A percentile compares a stretch with the other conserved stretches of the same genome.
Evolutionary conservation across 2,888 invertebrate genomes (phyloP).

Genomic region (Pelosia muscerda): DNA sequence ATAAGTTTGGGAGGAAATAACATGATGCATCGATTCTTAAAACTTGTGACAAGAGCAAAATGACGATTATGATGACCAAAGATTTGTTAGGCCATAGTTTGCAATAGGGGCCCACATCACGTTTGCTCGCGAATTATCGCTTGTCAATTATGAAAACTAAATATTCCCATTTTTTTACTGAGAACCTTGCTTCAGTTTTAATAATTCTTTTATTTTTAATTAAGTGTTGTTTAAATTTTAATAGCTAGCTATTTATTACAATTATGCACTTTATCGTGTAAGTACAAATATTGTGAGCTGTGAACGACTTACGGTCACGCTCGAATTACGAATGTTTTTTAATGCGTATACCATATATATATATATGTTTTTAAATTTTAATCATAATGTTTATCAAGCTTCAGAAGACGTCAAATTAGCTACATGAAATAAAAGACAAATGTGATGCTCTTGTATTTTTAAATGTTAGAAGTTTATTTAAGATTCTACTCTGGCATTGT

Average conservation of each 20-base stretch:
- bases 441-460: background rate
- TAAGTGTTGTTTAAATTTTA: background rate
- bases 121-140: too few relatives aligned
- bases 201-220: too few relatives aligned
- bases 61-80: too few relatives aligned
- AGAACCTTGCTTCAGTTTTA: too few relatives aligned
- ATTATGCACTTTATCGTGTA: background rate
- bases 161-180: too few relatives aligned
- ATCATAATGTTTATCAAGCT: background rate
- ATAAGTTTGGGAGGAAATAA: too few relatives aligned
- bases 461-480: background rate
- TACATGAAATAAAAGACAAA: constrained; percentile 11
- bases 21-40: too few relatives aligned
- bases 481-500: background rate
- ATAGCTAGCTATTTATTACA: background rate
- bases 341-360: background rate
- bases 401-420: background rate
- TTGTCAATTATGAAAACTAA: too few relatives aligned
- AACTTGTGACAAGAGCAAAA: too few relatives aligned
- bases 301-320: background rate
- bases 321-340: background rate
- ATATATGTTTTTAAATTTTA: too few relatives aligned
- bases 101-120: too few relatives aligned
- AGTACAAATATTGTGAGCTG: background rate
- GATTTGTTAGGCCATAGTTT: too few relatives aligned